Base-by-base conservation (phyloP, 2,888 invertebrate genomes). In the Mechanitis mazaeus region DNA sequence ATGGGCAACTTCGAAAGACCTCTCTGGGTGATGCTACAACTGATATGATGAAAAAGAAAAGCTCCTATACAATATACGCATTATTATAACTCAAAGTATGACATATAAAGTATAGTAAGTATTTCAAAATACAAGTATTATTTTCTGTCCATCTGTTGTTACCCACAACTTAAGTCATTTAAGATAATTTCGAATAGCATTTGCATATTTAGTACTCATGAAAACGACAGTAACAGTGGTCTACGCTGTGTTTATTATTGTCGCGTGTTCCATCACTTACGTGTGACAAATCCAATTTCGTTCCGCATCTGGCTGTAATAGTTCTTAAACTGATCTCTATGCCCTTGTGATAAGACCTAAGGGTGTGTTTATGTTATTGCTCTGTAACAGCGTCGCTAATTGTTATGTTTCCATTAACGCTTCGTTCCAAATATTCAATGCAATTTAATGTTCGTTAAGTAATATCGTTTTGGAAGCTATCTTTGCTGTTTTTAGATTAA, bases 331-430 rank as follows among this genome's bases (percentile, higher is more conserved):
- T 63, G 28, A 56, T 55, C 63, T 47, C 58, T 65, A 65, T 35
- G 5, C 9, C 12, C 7, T 38, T 9, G 28, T 53, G 38, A 59
- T 59, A 62, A 33, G 54, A 55, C 4, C 35, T 53, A 28, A 46
- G 20, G 54, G 54, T 56, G 45, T 63, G 54, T 33, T 59, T 47
- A 54, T 56, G 38, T 56, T 59, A 57, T 61, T 57, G 56, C 42
- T 47, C 28, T 46, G 12, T 54, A 45, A 59, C 46, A 58, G 60
- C 59, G 57, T 57, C 45, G 50, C 57, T 65, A 65, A 66, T 66
- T 66, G 65, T 66, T 64, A 65, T 65, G 64, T 66, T 66, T 66
- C 65, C 61, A 66, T 64, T 66, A 64, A 58, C 59, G 61, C 55
- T 46, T 47, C 59, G 59, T 61, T 64, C 55, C 54, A 54, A 65